Conservation (phyloP, 64 coral and sea anemone genomes). For the Montipora sp. region DNA sequence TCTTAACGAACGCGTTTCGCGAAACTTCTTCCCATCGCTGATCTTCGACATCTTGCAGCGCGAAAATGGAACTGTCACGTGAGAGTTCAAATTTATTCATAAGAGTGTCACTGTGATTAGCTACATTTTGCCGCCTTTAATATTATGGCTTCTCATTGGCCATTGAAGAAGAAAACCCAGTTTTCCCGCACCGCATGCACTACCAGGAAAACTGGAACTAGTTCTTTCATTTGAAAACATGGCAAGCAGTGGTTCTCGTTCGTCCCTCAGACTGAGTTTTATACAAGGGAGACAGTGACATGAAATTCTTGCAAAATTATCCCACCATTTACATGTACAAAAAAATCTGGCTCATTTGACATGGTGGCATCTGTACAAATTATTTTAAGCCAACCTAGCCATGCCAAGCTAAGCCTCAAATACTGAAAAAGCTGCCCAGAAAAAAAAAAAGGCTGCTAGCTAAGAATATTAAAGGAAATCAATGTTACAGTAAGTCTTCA, state of each 20-base stretch:
- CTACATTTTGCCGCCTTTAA: constrained; percentile 37
- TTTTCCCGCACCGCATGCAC: constrained; percentile 7
- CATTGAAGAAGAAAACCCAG: constrained; percentile 9
- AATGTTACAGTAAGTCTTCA: too few species aligned
- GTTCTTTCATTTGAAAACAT: constrained; percentile 46
- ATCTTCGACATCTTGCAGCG: constrained; percentile 32
- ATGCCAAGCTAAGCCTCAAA: too few species aligned
- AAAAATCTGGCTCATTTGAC: constrained; percentile 54
- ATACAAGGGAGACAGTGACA: neutral
- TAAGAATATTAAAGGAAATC: too few species aligned
- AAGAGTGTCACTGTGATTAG: constrained; percentile 48
- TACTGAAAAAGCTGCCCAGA: too few species aligned
- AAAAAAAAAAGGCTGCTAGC: too few species aligned
- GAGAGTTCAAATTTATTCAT: neutral
- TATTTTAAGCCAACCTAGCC: too few species aligned
- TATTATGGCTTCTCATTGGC: constrained; percentile 13
- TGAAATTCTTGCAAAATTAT: constrained; percentile 1
- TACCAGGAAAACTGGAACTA: constrained; percentile 31
- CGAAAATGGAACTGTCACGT: too few species aligned
- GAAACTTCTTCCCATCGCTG: constrained; percentile 6
- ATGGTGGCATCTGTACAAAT: too few species aligned
- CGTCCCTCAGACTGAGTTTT: constrained; percentile 34
- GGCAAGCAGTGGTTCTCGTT: constrained; percentile 12
- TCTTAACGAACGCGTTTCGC: too few species aligned
- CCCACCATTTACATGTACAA: constrained; percentile 34